These are phyloP conservation scores for Pseudomyrmex gracilis DNA, from an alignment of 1,140 invertebrate species.

Conservation along the genomic window DNA sequence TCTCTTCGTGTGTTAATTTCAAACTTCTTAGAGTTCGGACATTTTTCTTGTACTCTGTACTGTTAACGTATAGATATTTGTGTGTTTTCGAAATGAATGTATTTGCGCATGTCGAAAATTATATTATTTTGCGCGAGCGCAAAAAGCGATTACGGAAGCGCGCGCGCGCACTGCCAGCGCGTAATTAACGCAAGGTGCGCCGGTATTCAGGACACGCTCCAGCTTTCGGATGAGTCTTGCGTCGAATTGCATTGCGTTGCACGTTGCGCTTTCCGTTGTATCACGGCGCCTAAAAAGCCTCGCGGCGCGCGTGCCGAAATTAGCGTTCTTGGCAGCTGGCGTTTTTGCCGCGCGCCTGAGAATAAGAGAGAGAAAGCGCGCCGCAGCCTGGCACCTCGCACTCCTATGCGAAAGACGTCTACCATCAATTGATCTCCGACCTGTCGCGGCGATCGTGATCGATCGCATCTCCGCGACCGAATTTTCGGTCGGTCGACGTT, in stretches of 20 bases:
- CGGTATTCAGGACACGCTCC: slow-evolving; percentile 25
- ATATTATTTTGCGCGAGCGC: slow-evolving; percentile 6
- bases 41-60: too few relatives aligned
- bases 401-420: slow-evolving; percentile 1
- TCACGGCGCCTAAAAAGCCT: slow-evolving; percentile 48
- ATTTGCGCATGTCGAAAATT: slow-evolving; percentile 11
- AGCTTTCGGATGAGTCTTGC: slow-evolving; percentile 12
- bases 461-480: slow-evolving; percentile 30
- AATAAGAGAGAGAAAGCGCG: slow-evolving; percentile 15
- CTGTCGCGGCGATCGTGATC: slow-evolving; percentile 33
- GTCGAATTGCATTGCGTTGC: slow-evolving; percentile 59
- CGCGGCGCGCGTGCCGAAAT: slow-evolving; percentile 53
- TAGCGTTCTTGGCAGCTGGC: slow-evolving; percentile 57
- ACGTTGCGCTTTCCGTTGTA: slow-evolving; percentile 63
- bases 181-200: slow-evolving; percentile 57
- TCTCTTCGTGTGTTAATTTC: too few relatives aligned
- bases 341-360: slow-evolving; percentile 34
- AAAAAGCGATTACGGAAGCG: slow-evolving; percentile 34
- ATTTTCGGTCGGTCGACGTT: slow-evolving; percentile 4
- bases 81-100: not conserved
- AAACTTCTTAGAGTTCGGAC: too few relatives aligned
- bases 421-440: slow-evolving; percentile 29
- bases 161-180: not conserved
- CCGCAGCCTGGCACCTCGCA: not conserved
- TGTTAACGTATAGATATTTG: too few relatives aligned